These are phyloP conservation scores for Heliothis virescens DNA, from an alignment of 1,140 invertebrate species.

Conservation along the genomic window DNA sequence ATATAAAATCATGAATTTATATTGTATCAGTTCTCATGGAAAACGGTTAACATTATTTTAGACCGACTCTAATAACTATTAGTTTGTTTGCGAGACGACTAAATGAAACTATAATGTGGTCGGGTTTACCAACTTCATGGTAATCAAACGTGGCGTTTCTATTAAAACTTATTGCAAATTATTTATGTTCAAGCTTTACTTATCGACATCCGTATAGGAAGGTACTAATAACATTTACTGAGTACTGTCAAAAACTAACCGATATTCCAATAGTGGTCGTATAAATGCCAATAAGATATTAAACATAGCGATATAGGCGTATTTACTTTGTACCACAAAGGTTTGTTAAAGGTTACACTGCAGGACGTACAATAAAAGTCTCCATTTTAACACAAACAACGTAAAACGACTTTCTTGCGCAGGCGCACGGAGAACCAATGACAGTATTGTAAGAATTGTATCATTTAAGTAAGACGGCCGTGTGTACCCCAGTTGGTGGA, in stretches of 20 bases:
- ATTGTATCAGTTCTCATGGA: slow-evolving; percentile 33
- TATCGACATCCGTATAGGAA: background rate
- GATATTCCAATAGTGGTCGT: background rate
- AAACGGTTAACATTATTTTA: slow-evolving; percentile 34
- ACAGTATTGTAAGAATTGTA: slow-evolving; percentile 43
- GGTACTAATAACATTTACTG: too few species aligned
- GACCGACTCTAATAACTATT: slow-evolving; percentile 3
- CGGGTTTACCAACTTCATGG: slow-evolving; percentile 9
- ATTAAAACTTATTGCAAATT: slow-evolving; percentile 1
- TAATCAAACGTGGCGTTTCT: slow-evolving; percentile 22
- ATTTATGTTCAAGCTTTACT: slow-evolving; percentile 32
- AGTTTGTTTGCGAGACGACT: slow-evolving; percentile 9
- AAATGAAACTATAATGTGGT: slow-evolving; percentile 20
- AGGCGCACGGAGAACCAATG: slow-evolving; percentile 3
- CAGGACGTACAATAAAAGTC: slow-evolving; percentile 43
- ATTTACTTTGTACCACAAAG: slow-evolving; percentile 19
- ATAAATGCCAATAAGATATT: slow-evolving; percentile 8
- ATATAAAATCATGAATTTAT: slow-evolving; percentile 19
- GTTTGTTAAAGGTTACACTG: slow-evolving; percentile 44
- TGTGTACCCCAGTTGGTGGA: background rate
- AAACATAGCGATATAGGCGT: slow-evolving; percentile 18
- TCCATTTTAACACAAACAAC: slow-evolving; percentile 41
- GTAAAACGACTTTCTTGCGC: slow-evolving; percentile 36
- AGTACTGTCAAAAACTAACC: background rate
- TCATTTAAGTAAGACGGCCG: slow-evolving; percentile 17